Evolutionary conservation across 1,140 invertebrate species (phyloP).

Genomic region (Phymorhynchus buccinoides): DNA sequence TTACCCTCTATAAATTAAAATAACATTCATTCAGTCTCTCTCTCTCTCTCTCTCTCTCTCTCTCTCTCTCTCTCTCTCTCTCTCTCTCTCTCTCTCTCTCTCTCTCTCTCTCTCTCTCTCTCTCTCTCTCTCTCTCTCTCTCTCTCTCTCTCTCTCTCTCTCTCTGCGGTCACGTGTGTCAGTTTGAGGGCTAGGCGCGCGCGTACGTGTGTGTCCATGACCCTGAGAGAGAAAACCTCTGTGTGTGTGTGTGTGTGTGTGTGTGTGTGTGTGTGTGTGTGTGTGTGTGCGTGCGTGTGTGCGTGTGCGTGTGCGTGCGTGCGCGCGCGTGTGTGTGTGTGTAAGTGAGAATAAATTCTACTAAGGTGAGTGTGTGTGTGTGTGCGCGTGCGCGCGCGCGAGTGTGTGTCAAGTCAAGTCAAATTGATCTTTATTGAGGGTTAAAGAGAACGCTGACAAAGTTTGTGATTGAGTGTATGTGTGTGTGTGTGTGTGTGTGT

Average conservation of each 20-base stretch:
- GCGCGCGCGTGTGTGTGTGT: not conserved
- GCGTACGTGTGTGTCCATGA: no score
- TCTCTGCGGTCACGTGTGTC: no score
- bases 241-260: not conserved
- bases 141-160: no score
- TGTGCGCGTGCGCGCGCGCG: no score
- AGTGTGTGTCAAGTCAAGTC: no score
- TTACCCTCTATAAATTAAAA: no score
- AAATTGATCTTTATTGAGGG: no score
- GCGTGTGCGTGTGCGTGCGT: not conserved
- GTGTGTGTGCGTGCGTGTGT: not conserved
- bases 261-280: not conserved
- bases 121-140: not conserved
- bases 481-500: not conserved
- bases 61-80: conserved; percentile 27
- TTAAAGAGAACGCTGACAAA: no score
- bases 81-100: conserved; percentile 28
- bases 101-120: conserved; percentile 15
- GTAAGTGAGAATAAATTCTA: not conserved
- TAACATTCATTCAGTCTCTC: no score
- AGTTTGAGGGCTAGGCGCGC: no score
- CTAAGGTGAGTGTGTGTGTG: not conserved
- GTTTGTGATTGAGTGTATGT: no score
- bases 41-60: conserved; percentile 15
- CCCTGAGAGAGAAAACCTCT: no score